These are phyloP conservation scores for Sorex maritimensis DNA, from an alignment of 2,797 vertebrate genomes.

Conservation along the genomic window DNA sequence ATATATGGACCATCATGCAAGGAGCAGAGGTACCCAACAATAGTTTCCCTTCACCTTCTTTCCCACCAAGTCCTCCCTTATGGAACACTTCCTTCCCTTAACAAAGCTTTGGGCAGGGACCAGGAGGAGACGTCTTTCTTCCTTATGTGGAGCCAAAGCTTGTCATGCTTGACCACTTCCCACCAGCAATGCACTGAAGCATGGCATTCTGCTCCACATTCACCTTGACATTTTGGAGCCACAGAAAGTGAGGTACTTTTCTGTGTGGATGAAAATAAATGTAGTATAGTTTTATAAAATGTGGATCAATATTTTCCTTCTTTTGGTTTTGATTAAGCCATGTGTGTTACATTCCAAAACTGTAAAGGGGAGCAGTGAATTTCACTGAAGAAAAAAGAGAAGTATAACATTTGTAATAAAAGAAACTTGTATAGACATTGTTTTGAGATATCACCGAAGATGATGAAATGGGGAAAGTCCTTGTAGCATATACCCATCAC, in stretches of 20 bases:
- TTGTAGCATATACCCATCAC: too few species aligned
- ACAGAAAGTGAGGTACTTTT: slow-evolving; percentile 98
- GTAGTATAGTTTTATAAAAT: slow-evolving; percentile 35
- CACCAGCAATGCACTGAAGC: slow-evolving; percentile 97
- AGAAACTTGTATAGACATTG: neutral
- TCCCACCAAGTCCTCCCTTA: neutral
- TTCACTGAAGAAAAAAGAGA: slow-evolving; percentile 18
- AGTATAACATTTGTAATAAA: slow-evolving; percentile 58
- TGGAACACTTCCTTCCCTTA: neutral
- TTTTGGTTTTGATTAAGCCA: slow-evolving; percentile 24
- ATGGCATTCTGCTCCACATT: slow-evolving; percentile 98
- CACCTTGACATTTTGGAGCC: slow-evolving; percentile 98
- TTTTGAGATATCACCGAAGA: too few species aligned
- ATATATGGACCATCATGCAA: neutral
- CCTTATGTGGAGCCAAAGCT: slow-evolving; percentile 94
- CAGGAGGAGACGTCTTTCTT: neutral
- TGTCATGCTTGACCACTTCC: slow-evolving; percentile 98
- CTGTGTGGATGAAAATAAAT: slow-evolving; percentile 76
- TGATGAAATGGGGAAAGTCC: too few species aligned
- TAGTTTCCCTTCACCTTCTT: neutral
- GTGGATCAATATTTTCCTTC: neutral
- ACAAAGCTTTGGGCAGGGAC: too few species aligned
- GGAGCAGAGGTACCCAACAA: slow-evolving; percentile 10
- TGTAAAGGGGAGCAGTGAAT: neutral
- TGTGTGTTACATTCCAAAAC: slow-evolving; percentile 7